phyloP scores from a whole-genome alignment of 2,113 vertebrate genomes.

The Phalacrocorax pelagicus region DNA sequence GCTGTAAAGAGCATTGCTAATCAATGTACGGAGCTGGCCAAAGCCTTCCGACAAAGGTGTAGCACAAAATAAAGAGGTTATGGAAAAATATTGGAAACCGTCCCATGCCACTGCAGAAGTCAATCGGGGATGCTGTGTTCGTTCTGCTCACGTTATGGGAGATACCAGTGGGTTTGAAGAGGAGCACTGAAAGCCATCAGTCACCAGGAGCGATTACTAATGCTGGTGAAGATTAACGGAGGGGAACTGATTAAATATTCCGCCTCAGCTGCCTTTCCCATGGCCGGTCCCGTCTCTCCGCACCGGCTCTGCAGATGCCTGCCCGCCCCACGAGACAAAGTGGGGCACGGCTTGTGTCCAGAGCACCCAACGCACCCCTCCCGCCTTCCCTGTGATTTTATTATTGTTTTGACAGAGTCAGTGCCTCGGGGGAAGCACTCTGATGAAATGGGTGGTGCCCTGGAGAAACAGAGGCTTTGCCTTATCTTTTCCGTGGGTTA shows the following conservation, averaged over 20 bases:
- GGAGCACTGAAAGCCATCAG: background rate
- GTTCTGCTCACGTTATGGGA: background rate
- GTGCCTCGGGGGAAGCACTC: background rate
- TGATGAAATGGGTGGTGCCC: background rate
- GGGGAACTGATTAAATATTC: background rate
- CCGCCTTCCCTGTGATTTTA: rapidly evolving
- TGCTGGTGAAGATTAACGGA: background rate
- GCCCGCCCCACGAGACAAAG: background rate
- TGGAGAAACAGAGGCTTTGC: background rate
- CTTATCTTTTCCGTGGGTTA: background rate
- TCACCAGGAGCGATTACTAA: rapidly evolving
- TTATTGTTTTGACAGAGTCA: background rate
- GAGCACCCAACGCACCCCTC: background rate
- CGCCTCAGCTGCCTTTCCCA: rapidly evolving
- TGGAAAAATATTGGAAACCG: background rate
- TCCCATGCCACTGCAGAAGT: background rate
- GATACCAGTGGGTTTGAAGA: rapidly evolving
- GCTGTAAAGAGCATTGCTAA: background rate
- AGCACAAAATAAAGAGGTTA: background rate
- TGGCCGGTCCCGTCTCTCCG: rapidly evolving
- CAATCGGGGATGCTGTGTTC: rapidly evolving
- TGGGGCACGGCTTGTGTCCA: rapidly evolving
- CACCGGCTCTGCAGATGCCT: background rate
- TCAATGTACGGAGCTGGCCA: background rate
- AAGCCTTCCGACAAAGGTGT: background rate